Base-by-base conservation (phyloP, 2,797 vertebrate species). In the Melanotaenia maccullochi region DNA sequence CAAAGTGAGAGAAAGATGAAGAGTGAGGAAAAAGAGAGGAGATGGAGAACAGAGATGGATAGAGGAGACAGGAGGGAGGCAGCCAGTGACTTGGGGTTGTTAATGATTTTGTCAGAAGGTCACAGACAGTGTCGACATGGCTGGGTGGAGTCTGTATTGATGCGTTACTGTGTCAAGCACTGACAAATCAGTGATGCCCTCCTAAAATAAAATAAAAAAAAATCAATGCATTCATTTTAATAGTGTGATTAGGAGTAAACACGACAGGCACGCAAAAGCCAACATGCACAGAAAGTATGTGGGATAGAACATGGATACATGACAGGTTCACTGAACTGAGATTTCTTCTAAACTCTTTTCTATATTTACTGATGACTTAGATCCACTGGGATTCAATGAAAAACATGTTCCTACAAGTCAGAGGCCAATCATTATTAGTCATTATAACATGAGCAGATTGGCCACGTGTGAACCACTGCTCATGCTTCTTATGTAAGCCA, bases 81-180 rank as follows among this genome's bases (percentile, higher is more conserved):
- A 9, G 47, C 51, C 33, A 51, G 71, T 85, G 80, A 79, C 85
- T 83, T 65, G 42, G 78, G 82, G 35, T 74, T 81, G 73, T 76
- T 89, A 90, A 92, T 85, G 90, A 92, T 92, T 93, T 87, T 61
- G 75, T 86, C 68, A 74, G 83, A 90, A 91, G 90, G 92, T 91
- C 89, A 90, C 83, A 90, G 90, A 90, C 87, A 56, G 83, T 67
- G 73, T 79, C 73, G 83, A 85, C 87, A 83, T 68, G 84, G 82
- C 81, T 52, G 76, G 89, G 82, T 78, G 76, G 89, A 86, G 80
- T 66, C 74, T 3, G 52, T 84, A 89, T 92, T 32, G 83, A 89
- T 44, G 51, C 63, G 35, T 85, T 83, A 83, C 79, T 72, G 82
- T 83, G 85, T 84, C 83, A 72, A 75, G 71, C 78, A 47, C 84